Conservation (phyloP, 1,140 invertebrate genomes). For the Drosophila azteca region DNA sequence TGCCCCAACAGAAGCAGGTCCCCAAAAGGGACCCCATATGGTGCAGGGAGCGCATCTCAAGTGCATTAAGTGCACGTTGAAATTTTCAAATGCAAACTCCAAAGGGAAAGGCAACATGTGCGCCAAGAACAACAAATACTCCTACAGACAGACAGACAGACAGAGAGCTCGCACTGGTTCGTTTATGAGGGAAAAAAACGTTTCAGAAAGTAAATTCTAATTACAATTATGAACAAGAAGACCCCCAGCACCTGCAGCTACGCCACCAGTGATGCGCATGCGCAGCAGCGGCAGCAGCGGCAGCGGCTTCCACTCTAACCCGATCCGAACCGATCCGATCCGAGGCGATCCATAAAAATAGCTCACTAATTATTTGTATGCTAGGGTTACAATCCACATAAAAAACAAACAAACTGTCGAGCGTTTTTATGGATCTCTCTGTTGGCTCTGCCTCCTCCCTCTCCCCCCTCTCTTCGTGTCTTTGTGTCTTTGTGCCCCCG, state of each 20-base stretch:
- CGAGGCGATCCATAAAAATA: conserved; percentile 64
- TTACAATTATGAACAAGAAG: conserved; percentile 63
- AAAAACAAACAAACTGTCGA: conserved; percentile 56
- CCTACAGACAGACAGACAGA: background rate
- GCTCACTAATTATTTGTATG: conserved; percentile 69
- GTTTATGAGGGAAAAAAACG: too few species aligned
- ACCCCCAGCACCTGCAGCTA: conserved; percentile 74
- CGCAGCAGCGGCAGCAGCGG: conserved; percentile 43
- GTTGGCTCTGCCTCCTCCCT: too few species aligned
- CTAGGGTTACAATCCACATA: conserved; percentile 69
- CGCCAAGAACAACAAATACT: conserved; percentile 50
- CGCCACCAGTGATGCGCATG: conserved; percentile 35
- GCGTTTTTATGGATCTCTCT: conserved; percentile 56
- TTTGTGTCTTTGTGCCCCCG: conserved; percentile 53
- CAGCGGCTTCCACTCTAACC: conserved; percentile 1
- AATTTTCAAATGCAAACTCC: conserved; percentile 56
- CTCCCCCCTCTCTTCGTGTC: background rate
- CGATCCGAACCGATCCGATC: background rate
- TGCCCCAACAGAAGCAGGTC: conserved; percentile 23
- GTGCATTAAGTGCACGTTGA: conserved; percentile 68
- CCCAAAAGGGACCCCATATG: conserved; percentile 71
- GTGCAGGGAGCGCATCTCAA: conserved; percentile 47
- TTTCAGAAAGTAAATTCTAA: conserved; percentile 66
- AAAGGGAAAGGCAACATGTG: conserved; percentile 50
- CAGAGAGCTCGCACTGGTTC: background rate